Evolutionary conservation across 2,797 vertebrate species (phyloP).

Genomic region (Pseudomugil gertrudae): DNA sequence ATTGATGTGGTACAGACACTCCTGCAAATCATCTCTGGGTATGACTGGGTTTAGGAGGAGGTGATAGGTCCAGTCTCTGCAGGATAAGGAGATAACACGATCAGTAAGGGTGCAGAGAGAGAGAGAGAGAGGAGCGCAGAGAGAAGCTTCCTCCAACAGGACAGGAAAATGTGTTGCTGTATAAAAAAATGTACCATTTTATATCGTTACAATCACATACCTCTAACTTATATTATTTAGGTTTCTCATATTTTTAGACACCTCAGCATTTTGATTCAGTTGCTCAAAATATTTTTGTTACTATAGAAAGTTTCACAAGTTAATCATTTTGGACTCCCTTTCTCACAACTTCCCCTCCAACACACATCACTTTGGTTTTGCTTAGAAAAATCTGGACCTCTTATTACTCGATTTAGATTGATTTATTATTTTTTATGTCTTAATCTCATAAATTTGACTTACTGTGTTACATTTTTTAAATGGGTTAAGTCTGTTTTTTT

Average conservation of each 20-base stretch:
- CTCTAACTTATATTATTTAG: neutral
- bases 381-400: no score
- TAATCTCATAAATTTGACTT: neutral
- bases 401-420: no score
- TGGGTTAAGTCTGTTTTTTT: neutral
- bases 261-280: neutral
- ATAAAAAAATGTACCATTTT: no score
- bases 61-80: slow-evolving; percentile 32
- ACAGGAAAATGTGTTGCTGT: no score
- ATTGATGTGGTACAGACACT: slow-evolving; percentile 3
- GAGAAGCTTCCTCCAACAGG: slow-evolving; percentile 9
- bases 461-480: neutral
- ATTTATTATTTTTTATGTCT: neutral
- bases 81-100: slow-evolving; percentile 26
- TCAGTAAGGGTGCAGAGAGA: slow-evolving; percentile 14
- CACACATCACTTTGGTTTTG: no score
- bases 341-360: no score
- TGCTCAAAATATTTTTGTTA: neutral
- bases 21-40: neutral
- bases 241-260: neutral
- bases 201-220: neutral
- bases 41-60: slow-evolving; percentile 16
- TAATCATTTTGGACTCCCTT: no score
- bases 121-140: slow-evolving; percentile 1
- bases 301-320: no score